These are phyloP conservation scores for Agrypnia vestita DNA, from an alignment of 1,140 invertebrate species.

Conservation along the genomic window DNA sequence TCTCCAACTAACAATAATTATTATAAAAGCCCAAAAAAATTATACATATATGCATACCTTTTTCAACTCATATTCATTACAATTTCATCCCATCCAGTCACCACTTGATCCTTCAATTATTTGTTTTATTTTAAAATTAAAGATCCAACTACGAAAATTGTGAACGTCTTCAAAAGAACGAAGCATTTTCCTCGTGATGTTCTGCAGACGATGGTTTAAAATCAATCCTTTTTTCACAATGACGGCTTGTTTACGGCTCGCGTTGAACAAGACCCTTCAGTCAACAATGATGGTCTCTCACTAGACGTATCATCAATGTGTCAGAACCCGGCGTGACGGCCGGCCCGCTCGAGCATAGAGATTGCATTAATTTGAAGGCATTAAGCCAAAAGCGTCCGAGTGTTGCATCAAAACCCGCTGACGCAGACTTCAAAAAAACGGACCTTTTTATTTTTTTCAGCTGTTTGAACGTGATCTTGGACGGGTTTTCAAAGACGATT, in stretches of 20 bases:
- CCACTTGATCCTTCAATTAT: conserved; percentile 11
- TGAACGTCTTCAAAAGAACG: neutral
- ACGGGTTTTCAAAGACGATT: too few species aligned
- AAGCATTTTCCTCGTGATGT: neutral
- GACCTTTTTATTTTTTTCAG: too few species aligned
- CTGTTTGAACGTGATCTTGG: too few species aligned
- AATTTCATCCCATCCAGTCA: neutral
- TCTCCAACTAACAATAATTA: too few species aligned
- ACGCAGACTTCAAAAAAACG: too few species aligned
- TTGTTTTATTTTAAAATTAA: neutral
- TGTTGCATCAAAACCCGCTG: neutral
- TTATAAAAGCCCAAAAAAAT: too few species aligned
- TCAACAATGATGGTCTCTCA: conserved; percentile 35
- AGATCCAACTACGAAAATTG: neutral
- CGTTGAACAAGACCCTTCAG: conserved; percentile 6
- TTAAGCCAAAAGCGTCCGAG: neutral
- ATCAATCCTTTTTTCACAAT: conserved; percentile 2
- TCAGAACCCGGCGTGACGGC: conserved; percentile 25
- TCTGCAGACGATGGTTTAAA: neutral
- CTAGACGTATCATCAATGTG: conserved; percentile 42
- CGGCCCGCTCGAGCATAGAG: neutral
- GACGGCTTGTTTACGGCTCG: neutral
- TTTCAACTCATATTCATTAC: neutral
- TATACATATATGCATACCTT: too few species aligned
- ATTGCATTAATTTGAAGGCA: neutral